phyloP scores from a whole-genome alignment of 2,113 vertebrate genomes.

The Crotalus horridus region DNA sequence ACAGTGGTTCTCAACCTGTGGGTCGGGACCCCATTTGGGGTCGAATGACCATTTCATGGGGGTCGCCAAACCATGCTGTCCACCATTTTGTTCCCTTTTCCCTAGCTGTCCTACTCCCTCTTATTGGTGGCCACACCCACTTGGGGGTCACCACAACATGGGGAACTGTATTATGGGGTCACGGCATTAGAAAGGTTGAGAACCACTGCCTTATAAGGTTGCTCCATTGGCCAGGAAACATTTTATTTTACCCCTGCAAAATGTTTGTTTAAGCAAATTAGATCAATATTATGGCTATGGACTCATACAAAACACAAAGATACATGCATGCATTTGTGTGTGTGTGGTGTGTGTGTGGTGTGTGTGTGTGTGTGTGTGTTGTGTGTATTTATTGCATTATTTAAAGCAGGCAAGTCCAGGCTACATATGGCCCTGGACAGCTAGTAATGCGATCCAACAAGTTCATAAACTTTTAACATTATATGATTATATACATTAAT shows the following conservation, averaged over 20 bases:
- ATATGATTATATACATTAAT: not conserved
- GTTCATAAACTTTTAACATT: not conserved
- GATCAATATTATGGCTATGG: not conserved
- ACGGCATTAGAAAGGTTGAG: too few relatives aligned
- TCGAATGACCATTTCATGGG: too few relatives aligned
- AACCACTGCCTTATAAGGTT: not conserved
- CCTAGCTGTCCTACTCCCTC: too few relatives aligned
- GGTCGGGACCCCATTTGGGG: too few relatives aligned
- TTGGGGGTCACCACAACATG: too few relatives aligned
- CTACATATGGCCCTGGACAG: not conserved
- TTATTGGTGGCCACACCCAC: too few relatives aligned
- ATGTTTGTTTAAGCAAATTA: not conserved
- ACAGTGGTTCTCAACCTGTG: too few relatives aligned
- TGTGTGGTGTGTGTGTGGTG: too few relatives aligned
- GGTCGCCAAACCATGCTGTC: too few relatives aligned
- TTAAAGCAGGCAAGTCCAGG: not conserved
- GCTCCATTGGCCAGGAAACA: not conserved
- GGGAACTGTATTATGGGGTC: too few relatives aligned
- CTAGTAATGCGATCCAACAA: not conserved
- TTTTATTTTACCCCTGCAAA: not conserved
- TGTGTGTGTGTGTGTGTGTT: not conserved
- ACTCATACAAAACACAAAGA: not conserved
- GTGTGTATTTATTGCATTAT: not conserved
- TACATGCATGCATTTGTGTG: rapidly evolving
- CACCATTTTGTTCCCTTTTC: too few relatives aligned